Conservation (phyloP, 1,140 invertebrate species). For the Cherax destructor region DNA sequence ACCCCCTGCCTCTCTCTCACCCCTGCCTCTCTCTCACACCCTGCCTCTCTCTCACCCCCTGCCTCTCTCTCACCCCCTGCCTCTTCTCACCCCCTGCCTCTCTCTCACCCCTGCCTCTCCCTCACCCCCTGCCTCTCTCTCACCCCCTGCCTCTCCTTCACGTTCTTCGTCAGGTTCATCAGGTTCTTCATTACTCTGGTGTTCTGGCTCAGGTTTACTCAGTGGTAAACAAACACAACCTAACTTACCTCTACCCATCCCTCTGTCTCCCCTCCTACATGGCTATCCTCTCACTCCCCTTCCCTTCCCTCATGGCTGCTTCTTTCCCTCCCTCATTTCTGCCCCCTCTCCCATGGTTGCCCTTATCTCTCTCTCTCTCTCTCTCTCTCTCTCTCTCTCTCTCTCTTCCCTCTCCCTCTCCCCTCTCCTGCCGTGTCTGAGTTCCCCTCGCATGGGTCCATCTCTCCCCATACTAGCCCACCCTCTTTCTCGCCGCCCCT, state of each 20-base stretch:
- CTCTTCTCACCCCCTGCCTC: no score
- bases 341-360: neutral
- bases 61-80: no score
- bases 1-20: no score
- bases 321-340: neutral
- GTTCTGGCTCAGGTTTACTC: neutral
- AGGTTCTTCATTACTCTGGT: neutral
- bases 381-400: neutral
- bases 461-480: neutral
- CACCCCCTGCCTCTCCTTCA: neutral
- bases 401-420: neutral
- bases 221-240: neutral
- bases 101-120: no score
- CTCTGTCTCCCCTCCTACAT: neutral
- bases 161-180: neutral
- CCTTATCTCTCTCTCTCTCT: neutral
- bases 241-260: neutral
- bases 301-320: neutral
- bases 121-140: neutral
- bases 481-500: constrained; percentile 20
- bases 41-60: no score
- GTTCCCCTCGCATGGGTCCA: constrained; percentile 12
- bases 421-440: neutral
- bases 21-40: no score
- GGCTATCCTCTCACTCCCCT: constrained; percentile 7